Evolutionary conservation across 2,113 vertebrate species (phyloP).

Genomic region (Anas platyrhynchos): DNA sequence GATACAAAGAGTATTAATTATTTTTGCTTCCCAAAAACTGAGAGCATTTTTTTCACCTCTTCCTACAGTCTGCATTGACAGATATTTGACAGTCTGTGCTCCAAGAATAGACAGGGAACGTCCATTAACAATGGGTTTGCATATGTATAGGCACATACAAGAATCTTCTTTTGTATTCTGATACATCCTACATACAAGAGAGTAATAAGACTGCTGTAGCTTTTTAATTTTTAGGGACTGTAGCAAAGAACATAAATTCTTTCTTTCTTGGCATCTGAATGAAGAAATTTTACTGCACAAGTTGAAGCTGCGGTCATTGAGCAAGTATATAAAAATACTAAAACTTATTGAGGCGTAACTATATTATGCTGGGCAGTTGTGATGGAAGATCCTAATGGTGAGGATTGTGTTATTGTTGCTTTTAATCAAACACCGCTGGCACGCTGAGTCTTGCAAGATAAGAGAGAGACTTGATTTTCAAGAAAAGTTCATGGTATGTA

Average conservation of each 20-base stretch:
- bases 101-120: not conserved
- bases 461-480: not conserved
- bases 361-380: not conserved
- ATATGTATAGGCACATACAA: not conserved
- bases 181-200: not conserved
- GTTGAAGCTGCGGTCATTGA: not conserved
- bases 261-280: not conserved
- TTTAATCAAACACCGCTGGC: not conserved
- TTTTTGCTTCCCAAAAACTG: slow-evolving; percentile 21
- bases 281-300: not conserved
- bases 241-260: not conserved
- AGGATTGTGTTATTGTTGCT: not conserved
- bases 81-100: not conserved
- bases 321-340: not conserved
- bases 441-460: not conserved
- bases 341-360: not conserved
- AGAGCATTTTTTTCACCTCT: not conserved
- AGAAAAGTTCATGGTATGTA: not conserved
- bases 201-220: not conserved
- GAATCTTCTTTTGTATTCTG: not conserved
- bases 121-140: not conserved
- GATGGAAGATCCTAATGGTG: not conserved
- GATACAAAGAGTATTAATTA: slow-evolving; percentile 55
- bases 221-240: not conserved
- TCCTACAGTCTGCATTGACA: not conserved